phyloP scores from a whole-genome alignment of 2,797 vertebrate species.

The Enteromius paludinosus region DNA sequence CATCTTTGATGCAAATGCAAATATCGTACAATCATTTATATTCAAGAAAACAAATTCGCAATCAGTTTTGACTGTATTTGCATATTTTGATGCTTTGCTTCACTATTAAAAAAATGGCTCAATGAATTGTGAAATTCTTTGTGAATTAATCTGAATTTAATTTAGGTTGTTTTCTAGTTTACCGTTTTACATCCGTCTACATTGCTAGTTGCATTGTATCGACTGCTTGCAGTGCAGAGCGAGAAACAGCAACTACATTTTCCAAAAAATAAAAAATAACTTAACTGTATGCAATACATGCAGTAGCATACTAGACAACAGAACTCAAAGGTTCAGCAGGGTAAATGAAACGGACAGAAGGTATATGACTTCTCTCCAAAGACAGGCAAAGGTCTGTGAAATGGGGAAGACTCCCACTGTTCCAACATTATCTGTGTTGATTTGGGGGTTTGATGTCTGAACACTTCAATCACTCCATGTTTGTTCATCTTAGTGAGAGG shows the following conservation, averaged over 20 bases:
- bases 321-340: not conserved
- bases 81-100: constrained; percentile 4
- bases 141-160: constrained; percentile 1
- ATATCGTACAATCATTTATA: not conserved
- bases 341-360: constrained; percentile 3
- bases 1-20: constrained; percentile 1
- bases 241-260: not conserved
- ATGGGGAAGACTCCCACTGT: not conserved
- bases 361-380: not conserved
- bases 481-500: not conserved
- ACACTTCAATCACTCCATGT: constrained; percentile 36
- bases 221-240: not conserved
- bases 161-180: not conserved
- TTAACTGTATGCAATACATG: too few species aligned
- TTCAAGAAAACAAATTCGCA: constrained; percentile 12
- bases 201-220: not conserved
- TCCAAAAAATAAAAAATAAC: not conserved
- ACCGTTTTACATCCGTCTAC: not conserved
- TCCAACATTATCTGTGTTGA: constrained; percentile 34
- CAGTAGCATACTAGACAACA: not conserved
- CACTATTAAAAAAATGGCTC: constrained; percentile 6
- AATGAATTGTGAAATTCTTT: not conserved
- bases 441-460: constrained; percentile 32
- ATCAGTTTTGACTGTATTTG: constrained; percentile 1
- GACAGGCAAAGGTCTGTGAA: constrained; percentile 19